These are phyloP conservation scores for Megalonaias nervosa DNA, from an alignment of 1,140 invertebrate genomes.

Conservation along the genomic window DNA sequence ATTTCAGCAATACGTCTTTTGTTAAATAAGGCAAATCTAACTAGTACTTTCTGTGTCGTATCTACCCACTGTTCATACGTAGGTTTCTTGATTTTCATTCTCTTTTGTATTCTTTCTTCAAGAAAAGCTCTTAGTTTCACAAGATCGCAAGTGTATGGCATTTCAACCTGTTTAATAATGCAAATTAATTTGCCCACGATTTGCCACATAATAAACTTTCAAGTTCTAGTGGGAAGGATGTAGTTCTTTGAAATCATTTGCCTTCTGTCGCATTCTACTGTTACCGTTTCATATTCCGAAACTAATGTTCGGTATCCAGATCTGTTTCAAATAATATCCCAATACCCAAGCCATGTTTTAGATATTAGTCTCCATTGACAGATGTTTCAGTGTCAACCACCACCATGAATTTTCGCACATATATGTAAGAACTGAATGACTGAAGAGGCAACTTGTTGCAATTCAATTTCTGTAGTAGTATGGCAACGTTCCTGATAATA, in stretches of 20 bases:
- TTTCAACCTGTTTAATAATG: constrained; percentile 7
- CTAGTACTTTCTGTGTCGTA: background rate
- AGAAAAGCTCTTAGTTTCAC: constrained; percentile 10
- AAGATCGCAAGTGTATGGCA: constrained; percentile 8
- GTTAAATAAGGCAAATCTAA: constrained; percentile 12
- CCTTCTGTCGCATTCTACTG: no score
- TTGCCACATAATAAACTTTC: constrained; percentile 3
- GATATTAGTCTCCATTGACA: background rate
- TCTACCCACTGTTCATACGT: background rate
- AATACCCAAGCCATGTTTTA: constrained; percentile 7
- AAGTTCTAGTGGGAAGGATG: constrained; percentile 19
- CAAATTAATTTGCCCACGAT: background rate
- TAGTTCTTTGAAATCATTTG: constrained; percentile 10
- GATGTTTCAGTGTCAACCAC: constrained; percentile 1
- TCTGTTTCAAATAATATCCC: constrained; percentile 22
- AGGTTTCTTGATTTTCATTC: background rate
- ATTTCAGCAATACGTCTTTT: constrained; percentile 24
- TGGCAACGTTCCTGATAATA: constrained; percentile 1
- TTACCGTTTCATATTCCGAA: background rate
- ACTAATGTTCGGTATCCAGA: constrained; percentile 1
- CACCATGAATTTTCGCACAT: background rate
- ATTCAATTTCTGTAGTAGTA: constrained; percentile 1
- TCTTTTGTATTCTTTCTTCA: background rate
- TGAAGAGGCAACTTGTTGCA: background rate
- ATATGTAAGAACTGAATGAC: background rate